These are phyloP conservation scores for Trissoscelio sp. DNA, from an alignment of 2,888 invertebrate species.

Conservation along the genomic window DNA sequence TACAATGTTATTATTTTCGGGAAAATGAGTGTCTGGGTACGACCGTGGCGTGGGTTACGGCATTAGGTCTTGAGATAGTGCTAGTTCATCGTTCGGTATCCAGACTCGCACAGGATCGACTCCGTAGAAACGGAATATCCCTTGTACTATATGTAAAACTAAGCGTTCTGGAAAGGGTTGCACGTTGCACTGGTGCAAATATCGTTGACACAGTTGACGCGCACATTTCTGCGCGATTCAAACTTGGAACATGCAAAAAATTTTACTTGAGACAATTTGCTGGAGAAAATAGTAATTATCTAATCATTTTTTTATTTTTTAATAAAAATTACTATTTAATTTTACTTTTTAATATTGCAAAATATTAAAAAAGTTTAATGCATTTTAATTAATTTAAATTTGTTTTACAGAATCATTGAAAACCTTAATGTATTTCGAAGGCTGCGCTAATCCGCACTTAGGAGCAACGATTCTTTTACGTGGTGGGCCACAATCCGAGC, in stretches of 20 bases:
- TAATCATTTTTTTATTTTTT: conserved; percentile 5
- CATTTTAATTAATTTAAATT: too few relatives aligned
- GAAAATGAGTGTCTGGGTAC: conserved; percentile 94
- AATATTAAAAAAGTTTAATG: too few relatives aligned
- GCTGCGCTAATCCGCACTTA: conserved; percentile 91
- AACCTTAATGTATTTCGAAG: conserved; percentile 97
- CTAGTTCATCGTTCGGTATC: conserved; percentile 95
- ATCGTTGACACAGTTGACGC: conserved; percentile 95
- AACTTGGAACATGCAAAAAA: conserved; percentile 92
- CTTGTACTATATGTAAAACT: conserved; percentile 94
- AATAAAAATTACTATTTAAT: neutral
- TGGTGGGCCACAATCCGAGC: conserved; percentile 89
- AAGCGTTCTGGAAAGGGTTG: conserved; percentile 90
- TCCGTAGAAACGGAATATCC: conserved; percentile 92
- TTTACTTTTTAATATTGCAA: too few relatives aligned
- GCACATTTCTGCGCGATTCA: conserved; percentile 89
- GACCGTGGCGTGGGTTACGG: conserved; percentile 93
- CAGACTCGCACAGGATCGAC: conserved; percentile 93
- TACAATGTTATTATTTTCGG: too few relatives aligned
- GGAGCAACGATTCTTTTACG: conserved; percentile 95
- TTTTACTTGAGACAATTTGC: conserved; percentile 89
- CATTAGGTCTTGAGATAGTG: conserved; percentile 93
- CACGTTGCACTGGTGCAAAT: conserved; percentile 92
- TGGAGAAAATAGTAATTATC: conserved; percentile 83
- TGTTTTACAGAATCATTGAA: conserved; percentile 87